These are phyloP conservation scores for Alviniconcha marisindica DNA, from an alignment of 1,140 invertebrate genomes.

Conservation along the genomic window DNA sequence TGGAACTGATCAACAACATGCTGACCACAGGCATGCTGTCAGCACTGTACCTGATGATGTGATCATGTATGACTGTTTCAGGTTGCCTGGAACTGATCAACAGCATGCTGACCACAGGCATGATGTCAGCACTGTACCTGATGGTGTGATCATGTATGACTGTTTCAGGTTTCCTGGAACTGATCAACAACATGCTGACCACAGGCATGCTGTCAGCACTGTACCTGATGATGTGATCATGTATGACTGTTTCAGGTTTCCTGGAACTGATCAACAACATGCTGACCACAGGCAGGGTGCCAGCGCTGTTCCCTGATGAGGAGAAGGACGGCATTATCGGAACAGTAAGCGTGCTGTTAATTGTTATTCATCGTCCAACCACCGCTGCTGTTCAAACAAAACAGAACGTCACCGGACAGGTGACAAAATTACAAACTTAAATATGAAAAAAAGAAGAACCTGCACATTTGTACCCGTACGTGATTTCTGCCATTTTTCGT, in stretches of 20 bases:
- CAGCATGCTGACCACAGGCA: constrained; percentile 89
- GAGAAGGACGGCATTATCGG: constrained; percentile 88
- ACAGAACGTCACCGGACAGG: too few species aligned
- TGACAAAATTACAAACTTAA: too few species aligned
- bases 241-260: constrained; percentile 81
- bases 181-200: constrained; percentile 91
- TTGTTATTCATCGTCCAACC: too few species aligned
- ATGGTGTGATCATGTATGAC: too few species aligned
- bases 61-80: too few species aligned
- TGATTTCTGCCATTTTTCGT: too few species aligned
- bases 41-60: constrained; percentile 84
- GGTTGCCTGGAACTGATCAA: constrained; percentile 91
- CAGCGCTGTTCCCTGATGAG: constrained; percentile 87
- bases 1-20: constrained; percentile 93
- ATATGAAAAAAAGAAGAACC: too few species aligned
- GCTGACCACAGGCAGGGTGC: constrained; percentile 87
- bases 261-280: constrained; percentile 92
- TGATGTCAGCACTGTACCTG: constrained; percentile 87
- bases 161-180: constrained; percentile 85
- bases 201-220: constrained; percentile 88
- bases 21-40: constrained; percentile 89
- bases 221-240: too few species aligned
- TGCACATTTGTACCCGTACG: too few species aligned
- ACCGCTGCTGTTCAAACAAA: too few species aligned
- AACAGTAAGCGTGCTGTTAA: too few species aligned